Evolutionary conservation across 2,113 vertebrate genomes (phyloP), one percentile per base, ranked within the genome.

Genomic region (Tauraco erythrolophus): DNA sequence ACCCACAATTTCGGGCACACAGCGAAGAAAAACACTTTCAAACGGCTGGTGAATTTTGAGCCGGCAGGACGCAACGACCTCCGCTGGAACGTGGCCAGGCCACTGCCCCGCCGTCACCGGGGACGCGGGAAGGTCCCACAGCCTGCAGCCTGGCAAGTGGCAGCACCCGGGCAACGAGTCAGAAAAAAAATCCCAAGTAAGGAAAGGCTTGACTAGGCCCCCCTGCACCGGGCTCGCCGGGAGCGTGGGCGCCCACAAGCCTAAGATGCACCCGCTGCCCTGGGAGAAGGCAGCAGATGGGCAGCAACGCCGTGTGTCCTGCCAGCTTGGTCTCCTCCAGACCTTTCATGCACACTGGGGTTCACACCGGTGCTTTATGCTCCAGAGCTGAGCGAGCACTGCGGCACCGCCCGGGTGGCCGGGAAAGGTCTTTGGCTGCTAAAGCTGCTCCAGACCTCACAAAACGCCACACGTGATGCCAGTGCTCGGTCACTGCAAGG

Each of bases 261-360:
- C n/a, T 1, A 1, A 60, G 84, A 24, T 0, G 5, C 2, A 7
- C 25, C 37, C 24, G 0, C 7, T 37, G 50, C 51, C 22, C 19
- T 0, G 1, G 60, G 18, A 72, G 35, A 48, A 61, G 43, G 74
- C 41, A 66, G 10, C 1, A 0, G 74, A 9, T 6, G 13, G 60
- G 80, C 80, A 43, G 80, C 72, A 72, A 53, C 58, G 19, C 24
- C 10, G 1, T 0, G 4, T 27, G 18, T 24, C 69, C 6, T 7
- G 15, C 23, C 53, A 39, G 22, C 37, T 5, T 7, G 28, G 46
- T 19, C 65, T 66, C 41, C 72, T 79, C 74, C 46, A 43, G 60
- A 30, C 19, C 74, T 31, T 43, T 4, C 5, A 0, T 10, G 27
- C 1, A 0, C 8, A 16, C 8, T 53, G 0, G 0, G 15, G 33